These are phyloP conservation scores for Homalodisca vitripennis DNA, from an alignment of 1,140 invertebrate species.

Conservation along the genomic window DNA sequence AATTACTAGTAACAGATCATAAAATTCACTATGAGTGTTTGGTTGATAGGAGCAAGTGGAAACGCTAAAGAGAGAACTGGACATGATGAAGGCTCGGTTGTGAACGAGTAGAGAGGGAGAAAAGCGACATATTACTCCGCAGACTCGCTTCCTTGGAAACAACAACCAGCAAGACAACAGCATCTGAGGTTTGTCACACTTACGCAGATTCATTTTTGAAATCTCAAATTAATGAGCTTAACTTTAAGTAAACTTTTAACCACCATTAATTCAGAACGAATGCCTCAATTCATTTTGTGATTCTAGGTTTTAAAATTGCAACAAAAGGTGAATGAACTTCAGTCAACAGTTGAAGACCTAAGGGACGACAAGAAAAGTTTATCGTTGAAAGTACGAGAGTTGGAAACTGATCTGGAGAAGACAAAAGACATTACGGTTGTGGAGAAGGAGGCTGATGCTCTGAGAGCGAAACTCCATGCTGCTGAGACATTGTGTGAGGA, in stretches of 20 bases:
- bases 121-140: slow-evolving; percentile 78
- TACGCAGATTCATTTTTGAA: no score
- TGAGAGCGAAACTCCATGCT: slow-evolving; percentile 74
- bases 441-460: slow-evolving; percentile 53
- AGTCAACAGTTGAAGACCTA: slow-evolving; percentile 73
- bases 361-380: slow-evolving; percentile 79
- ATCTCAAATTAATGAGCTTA: no score
- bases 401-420: slow-evolving; percentile 65
- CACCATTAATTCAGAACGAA: no score
- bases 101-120: slow-evolving; percentile 79
- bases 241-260: no score
- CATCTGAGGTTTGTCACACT: slow-evolving; percentile 57
- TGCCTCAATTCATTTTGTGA: no score
- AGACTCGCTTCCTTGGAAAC: slow-evolving; percentile 73
- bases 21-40: no score
- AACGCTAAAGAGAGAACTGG: slow-evolving; percentile 61
- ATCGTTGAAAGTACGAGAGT: slow-evolving; percentile 64
- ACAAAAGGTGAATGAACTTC: slow-evolving; percentile 80
- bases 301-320: slow-evolving; percentile 63
- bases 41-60: slow-evolving; percentile 48
- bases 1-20: no score
- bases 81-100: slow-evolving; percentile 58
- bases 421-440: slow-evolving; percentile 34
- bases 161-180: slow-evolving; percentile 61
- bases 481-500: slow-evolving; percentile 89